Base-by-base conservation (phyloP, 2,797 vertebrate genomes). In the Sandelia bainsii region DNA sequence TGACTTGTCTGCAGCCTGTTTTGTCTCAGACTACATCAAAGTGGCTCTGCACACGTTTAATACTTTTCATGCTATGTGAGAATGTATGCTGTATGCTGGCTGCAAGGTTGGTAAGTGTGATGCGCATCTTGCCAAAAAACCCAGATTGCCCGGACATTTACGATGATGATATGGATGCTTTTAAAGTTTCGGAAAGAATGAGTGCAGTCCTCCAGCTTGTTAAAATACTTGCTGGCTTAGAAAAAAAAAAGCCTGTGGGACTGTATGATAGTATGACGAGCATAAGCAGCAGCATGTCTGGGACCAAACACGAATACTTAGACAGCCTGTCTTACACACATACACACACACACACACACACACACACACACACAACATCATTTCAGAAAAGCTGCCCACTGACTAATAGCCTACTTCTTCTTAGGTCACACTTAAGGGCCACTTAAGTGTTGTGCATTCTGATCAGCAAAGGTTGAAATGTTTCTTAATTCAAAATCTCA, bases 201-300 rank as follows among this genome's bases (percentile, higher is more conserved):
- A 89, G 65, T 5, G 20, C 49, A 59, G 72, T 83, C 77, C 75
- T 72, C 49, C 71, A 77, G 79, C 82, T 87, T 87, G 85, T 92
- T 91, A 87, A 92, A 89, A 88, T 84, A 74, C 58, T 83, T 87
- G 68, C 53, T 78, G 74, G 84, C 68, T 78, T 34, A n/a, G 73
- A 71, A 71, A 52, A 52, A 65, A 79, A 69, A 79, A 54, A 54
- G 72, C 72, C 85, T 54, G 83, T 70, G 70, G 87, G 79, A 61
- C 45, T 81, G 66, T 79, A 75, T 85, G 83, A 90, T 86, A 78
- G 78, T 71, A 81, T 79, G 84, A 82, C 84, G 82, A 87, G 74
- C 69, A 71, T 76, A 84, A 81, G 58, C 85, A 89, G 76, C 61
- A 74, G 73, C 76, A 80, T 45, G 80, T 87, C 86, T 89, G 81